phyloP scores from a whole-genome alignment of 2,113 vertebrate species.

The Pluvialis apricaria region DNA sequence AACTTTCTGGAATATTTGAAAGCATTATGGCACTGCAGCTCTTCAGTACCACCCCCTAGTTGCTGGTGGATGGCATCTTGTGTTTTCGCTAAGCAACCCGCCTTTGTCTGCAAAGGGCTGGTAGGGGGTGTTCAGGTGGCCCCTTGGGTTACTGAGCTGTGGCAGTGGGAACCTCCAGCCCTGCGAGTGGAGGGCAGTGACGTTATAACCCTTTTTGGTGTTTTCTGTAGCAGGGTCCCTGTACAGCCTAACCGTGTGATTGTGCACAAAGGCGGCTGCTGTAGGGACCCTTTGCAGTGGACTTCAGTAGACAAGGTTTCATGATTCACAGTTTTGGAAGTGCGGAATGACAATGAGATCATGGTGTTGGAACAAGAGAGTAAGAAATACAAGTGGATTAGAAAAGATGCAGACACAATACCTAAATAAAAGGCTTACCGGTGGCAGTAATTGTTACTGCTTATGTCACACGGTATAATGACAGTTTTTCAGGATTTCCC shows the following conservation, averaged over 20 bases:
- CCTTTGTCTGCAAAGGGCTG: background rate
- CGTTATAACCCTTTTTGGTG: background rate
- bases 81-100: accelerated
- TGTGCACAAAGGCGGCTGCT: accelerated
- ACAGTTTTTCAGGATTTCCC: slow-evolving; percentile 18
- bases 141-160: background rate
- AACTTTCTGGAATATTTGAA: background rate
- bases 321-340: background rate
- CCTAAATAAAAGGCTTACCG: background rate
- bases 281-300: background rate
- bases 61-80: background rate
- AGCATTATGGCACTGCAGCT: background rate
- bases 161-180: background rate
- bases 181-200: accelerated
- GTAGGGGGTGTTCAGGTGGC: background rate
- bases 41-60: background rate
- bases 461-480: background rate
- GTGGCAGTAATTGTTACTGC: background rate
- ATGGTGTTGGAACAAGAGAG: background rate
- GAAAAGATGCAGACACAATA: background rate
- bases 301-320: background rate
- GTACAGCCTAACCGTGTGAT: background rate
- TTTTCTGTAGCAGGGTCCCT: background rate
- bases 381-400: background rate
- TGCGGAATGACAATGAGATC: background rate